Conservation (phyloP, 2,888 invertebrate species). For the Thereva unica region DNA sequence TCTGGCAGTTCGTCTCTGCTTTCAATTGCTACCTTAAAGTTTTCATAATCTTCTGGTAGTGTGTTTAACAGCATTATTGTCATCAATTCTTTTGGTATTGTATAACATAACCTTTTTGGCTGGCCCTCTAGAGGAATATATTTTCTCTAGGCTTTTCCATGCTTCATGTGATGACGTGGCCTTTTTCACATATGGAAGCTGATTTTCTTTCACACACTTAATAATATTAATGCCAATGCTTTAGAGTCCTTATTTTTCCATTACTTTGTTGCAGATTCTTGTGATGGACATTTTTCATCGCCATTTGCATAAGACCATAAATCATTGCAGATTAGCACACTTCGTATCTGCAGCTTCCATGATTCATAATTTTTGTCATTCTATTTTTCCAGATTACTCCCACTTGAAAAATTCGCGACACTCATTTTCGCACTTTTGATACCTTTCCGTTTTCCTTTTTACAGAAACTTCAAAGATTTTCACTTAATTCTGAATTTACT, state of each 20-base stretch:
- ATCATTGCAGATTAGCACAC: slow-evolving; percentile 33
- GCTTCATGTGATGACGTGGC: slow-evolving; percentile 22
- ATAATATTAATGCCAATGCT: slow-evolving; percentile 31
- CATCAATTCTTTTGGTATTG: slow-evolving; percentile 38
- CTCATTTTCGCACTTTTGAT: no score
- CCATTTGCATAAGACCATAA: slow-evolving; percentile 32
- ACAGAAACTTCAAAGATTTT: slow-evolving; percentile 42
- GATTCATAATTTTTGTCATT: slow-evolving; percentile 5
- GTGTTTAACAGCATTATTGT: not conserved
- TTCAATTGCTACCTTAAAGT: no score
- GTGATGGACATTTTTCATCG: not conserved
- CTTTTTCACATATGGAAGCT: slow-evolving; percentile 33
- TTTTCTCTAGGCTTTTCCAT: slow-evolving; percentile 25
- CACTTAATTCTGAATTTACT: no score
- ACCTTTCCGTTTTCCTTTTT: no score
- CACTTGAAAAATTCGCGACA: no score
- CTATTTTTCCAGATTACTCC: no score
- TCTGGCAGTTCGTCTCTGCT: no score
- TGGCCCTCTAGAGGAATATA: slow-evolving; percentile 25
- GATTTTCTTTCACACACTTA: slow-evolving; percentile 25
- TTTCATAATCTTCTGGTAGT: no score
- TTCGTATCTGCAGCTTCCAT: slow-evolving; percentile 31
- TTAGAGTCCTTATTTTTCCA: slow-evolving; percentile 32
- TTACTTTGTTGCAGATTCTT: not conserved
- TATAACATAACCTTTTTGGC: slow-evolving; percentile 33